A percentile compares a stretch with the other conserved stretches of the same genome.
Evolutionary conservation across 2,888 invertebrate genomes (phyloP).

Genomic region (Drosophila tanythrix): DNA sequence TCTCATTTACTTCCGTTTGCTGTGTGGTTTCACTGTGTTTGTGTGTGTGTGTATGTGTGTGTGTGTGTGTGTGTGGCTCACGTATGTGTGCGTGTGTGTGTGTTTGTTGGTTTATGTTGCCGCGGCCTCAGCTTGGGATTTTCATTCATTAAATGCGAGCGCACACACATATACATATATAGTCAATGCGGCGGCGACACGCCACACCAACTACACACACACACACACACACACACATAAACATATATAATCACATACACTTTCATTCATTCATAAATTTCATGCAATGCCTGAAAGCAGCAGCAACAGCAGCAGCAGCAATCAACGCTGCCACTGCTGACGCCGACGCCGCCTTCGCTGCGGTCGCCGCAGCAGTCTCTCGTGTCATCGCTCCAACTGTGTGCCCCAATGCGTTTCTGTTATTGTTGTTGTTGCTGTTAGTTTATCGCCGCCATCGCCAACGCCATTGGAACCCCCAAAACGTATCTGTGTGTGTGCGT

Average conservation of each 20-base stretch:
- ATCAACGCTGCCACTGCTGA: conserved; percentile 5
- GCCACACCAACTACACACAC: conserved; percentile 36
- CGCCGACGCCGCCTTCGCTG: conserved; percentile 24
- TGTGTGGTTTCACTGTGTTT: conserved; percentile 44
- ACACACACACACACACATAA: conserved; percentile 32
- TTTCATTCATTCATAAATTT: conserved; percentile 78
- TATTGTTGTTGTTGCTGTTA: conserved; percentile 37
- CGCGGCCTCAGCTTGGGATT: conserved; percentile 67
- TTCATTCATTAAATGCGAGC: conserved; percentile 75
- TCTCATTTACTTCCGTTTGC: conserved; percentile 72
- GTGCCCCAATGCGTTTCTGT: conserved; percentile 51
- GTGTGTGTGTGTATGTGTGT: conserved; percentile 25
- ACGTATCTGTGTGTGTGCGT: conserved; percentile 11
- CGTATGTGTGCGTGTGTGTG: conserved; percentile 25
- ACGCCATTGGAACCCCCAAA: conserved; percentile 61
- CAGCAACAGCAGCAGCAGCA: conserved; percentile 6
- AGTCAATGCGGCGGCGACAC: conserved; percentile 39
- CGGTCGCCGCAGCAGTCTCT: conserved; percentile 38
- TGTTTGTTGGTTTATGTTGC: conserved; percentile 54
- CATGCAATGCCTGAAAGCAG: conserved; percentile 58
- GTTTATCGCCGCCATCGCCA: conserved; percentile 71
- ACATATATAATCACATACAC: conserved; percentile 47
- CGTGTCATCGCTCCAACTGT: conserved; percentile 62
- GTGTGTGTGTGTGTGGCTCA: conserved; percentile 41
- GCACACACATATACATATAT: conserved; percentile 36